These are phyloP conservation scores for Fulica atra DNA, from an alignment of 2,113 vertebrate genomes.

Conservation along the genomic window DNA sequence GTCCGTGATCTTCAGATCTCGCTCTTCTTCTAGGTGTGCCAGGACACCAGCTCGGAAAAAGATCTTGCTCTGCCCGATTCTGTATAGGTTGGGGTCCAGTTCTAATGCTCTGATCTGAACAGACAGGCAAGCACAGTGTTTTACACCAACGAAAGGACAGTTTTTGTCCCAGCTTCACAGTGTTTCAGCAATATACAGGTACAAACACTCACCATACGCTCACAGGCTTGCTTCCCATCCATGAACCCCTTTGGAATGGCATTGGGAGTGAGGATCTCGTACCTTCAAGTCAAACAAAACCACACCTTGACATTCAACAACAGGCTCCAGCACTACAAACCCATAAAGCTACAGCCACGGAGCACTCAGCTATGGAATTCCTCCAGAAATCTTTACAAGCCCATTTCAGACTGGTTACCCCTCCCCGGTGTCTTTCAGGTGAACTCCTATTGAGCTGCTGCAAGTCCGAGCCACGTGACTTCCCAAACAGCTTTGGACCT, in stretches of 20 bases:
- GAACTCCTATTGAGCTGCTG: background rate
- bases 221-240: constrained; percentile 98
- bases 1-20: constrained; percentile 97
- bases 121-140: background rate
- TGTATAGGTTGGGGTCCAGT: constrained; percentile 94
- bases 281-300: constrained; percentile 76
- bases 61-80: constrained; percentile 98
- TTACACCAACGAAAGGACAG: background rate
- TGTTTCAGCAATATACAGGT: background rate
- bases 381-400: background rate
- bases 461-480: background rate
- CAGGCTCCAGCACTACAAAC: background rate
- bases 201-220: constrained; percentile 87
- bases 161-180: background rate
- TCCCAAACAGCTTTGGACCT: background rate
- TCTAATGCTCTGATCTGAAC: constrained; percentile 92
- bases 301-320: background rate
- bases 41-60: constrained; percentile 97
- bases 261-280: constrained; percentile 97
- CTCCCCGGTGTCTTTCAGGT: background rate
- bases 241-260: constrained; percentile 98
- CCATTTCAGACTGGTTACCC: background rate
- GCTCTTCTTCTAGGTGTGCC: constrained; percentile 95
- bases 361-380: background rate
- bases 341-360: background rate